Evolutionary conservation across 2,888 invertebrate species (phyloP).

Genomic region (Metalampra italica): DNA sequence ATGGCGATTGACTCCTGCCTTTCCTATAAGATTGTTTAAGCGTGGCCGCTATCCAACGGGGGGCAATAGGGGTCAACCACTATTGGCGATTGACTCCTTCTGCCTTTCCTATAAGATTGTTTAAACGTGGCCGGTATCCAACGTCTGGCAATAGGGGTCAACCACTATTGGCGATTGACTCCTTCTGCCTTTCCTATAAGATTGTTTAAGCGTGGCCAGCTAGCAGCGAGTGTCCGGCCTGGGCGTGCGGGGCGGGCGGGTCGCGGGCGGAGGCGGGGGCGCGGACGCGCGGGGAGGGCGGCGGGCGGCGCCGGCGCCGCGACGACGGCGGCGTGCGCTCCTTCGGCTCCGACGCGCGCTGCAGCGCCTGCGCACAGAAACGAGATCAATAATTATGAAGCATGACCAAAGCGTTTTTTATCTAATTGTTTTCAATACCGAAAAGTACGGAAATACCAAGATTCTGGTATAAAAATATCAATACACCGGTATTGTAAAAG

Average conservation of each 20-base stretch:
- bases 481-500: too few relatives aligned
- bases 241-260: background rate
- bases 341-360: constrained; percentile 46
- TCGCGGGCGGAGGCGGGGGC: background rate
- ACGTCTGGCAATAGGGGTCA: too few relatives aligned
- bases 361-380: constrained; percentile 36
- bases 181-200: too few relatives aligned
- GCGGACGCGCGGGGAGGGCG: constrained; percentile 17
- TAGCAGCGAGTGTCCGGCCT: background rate
- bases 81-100: too few relatives aligned
- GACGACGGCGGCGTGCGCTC: constrained; percentile 63
- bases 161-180: too few relatives aligned
- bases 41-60: too few relatives aligned
- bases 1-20: too few relatives aligned
- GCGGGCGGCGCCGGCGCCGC: constrained; percentile 33
- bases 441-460: too few relatives aligned
- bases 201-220: constrained; percentile 15
- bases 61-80: too few relatives aligned
- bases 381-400: background rate
- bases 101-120: too few relatives aligned
- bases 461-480: too few relatives aligned
- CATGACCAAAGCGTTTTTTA: background rate
- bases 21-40: too few relatives aligned
- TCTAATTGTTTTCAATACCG: background rate
- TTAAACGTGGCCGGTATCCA: constrained; percentile 15